Conservation (phyloP, 2,888 invertebrate genomes). For the Aleiodes alternator region DNA sequence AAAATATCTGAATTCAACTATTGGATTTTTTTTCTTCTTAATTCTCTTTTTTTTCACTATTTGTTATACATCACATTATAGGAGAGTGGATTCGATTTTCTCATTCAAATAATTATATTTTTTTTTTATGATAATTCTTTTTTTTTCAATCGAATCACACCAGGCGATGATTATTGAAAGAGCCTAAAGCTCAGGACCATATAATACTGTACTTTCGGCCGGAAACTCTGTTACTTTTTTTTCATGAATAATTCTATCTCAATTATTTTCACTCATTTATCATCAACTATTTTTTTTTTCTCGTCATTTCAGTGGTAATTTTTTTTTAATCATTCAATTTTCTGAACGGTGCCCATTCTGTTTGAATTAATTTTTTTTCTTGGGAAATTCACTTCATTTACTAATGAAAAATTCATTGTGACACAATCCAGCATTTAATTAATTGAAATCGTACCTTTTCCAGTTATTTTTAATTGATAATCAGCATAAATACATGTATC, state of each 20-base stretch:
- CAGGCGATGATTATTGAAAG: slow-evolving; percentile 53
- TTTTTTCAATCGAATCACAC: slow-evolving; percentile 17
- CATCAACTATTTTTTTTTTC: background rate
- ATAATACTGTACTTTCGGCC: slow-evolving; percentile 50
- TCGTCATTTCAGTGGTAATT: slow-evolving; percentile 16
- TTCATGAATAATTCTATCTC: slow-evolving; percentile 15
- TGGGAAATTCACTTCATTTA: slow-evolving; percentile 7
- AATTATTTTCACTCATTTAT: slow-evolving; percentile 15
- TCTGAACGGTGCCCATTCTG: slow-evolving; percentile 37
- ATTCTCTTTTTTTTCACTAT: slow-evolving; percentile 16
- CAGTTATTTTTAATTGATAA: slow-evolving; percentile 47
- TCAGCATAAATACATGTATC: slow-evolving; percentile 40
- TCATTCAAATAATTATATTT: slow-evolving; percentile 25
- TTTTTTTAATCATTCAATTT: slow-evolving; percentile 9
- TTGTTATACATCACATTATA: slow-evolving; percentile 37
- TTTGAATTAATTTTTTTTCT: slow-evolving; percentile 9
- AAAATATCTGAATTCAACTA: slow-evolving; percentile 34
- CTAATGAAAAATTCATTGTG: slow-evolving; percentile 35
- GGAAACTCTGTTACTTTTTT: slow-evolving; percentile 44
- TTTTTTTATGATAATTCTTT: slow-evolving; percentile 3
- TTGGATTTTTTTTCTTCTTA: slow-evolving; percentile 22
- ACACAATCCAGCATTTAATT: slow-evolving; percentile 24
- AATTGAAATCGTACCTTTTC: slow-evolving; percentile 17
- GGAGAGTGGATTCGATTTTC: slow-evolving; percentile 33
- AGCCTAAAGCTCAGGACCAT: slow-evolving; percentile 56